A percentile compares a stretch with the other conserved stretches of the same genome.
Evolutionary conservation across 2,888 invertebrate genomes (phyloP).

Genomic region (Mimumesa dahlbomi): DNA sequence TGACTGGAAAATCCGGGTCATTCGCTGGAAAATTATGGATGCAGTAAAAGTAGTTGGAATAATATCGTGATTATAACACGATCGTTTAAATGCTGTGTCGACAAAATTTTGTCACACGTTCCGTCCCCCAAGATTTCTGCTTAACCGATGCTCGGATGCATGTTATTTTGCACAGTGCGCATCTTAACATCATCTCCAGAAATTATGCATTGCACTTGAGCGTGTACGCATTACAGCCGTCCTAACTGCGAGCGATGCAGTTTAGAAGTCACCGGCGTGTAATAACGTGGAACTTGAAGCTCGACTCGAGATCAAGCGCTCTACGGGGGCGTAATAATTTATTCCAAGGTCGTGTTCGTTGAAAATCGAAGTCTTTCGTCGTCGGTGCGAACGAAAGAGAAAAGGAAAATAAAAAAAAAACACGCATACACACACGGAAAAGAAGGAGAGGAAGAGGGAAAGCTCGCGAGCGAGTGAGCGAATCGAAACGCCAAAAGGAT

Average conservation of each 20-base stretch:
- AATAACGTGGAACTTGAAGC: conserved; percentile 23
- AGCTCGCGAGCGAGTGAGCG: conserved; percentile 10
- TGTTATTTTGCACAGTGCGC: conserved; percentile 19
- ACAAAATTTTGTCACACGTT: conserved; percentile 8
- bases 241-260: conserved; percentile 12
- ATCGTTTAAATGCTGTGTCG: no score
- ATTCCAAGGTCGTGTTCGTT: conserved; percentile 37
- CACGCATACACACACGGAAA: no score
- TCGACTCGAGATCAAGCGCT: conserved; percentile 18
- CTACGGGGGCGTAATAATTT: conserved; percentile 37
- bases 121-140: conserved; percentile 10
- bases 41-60: no score
- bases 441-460: no score
- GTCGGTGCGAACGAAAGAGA: conserved; percentile 34
- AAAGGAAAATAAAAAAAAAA: no score
- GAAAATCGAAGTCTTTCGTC: conserved; percentile 39
- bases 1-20: no score
- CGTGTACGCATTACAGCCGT: conserved; percentile 21
- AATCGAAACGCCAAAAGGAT: conserved; percentile 45
- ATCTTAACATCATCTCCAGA: conserved; percentile 19
- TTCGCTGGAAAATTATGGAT: no score
- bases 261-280: conserved; percentile 36
- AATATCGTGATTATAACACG: no score
- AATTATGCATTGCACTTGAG: conserved; percentile 32
- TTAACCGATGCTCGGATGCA: conserved; percentile 13